Percentiles rank a stretch among this genome's conserved stretches.
Conservation (phyloP, 2,888 invertebrate species). For the Epinotia brunnichana region DNA sequence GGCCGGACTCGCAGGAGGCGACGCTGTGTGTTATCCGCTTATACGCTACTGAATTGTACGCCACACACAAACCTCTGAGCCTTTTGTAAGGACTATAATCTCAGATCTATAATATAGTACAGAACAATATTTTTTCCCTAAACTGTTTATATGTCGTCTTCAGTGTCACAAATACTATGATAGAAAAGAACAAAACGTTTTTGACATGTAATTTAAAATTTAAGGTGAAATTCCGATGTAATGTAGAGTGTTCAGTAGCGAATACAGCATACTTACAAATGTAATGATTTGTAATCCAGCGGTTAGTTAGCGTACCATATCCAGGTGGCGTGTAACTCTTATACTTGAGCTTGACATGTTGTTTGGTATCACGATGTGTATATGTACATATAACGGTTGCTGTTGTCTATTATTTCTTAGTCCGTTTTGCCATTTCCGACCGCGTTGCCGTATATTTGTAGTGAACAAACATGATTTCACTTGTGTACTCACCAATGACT, state of each 20-base stretch:
- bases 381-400: background rate
- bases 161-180: too few relatives aligned
- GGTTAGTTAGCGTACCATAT: background rate
- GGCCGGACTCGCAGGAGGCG: background rate
- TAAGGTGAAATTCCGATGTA: too few relatives aligned
- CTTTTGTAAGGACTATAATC: background rate
- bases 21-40: background rate
- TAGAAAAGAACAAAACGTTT: too few relatives aligned
- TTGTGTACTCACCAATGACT: slow-evolving; percentile 10
- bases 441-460: background rate
- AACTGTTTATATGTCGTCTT: too few relatives aligned
- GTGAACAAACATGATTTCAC: slow-evolving; percentile 17
- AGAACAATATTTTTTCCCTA: too few relatives aligned
- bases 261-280: background rate
- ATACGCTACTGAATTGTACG: background rate
- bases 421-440: slow-evolving; percentile 1
- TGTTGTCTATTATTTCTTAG: background rate
- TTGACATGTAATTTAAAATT: too few relatives aligned
- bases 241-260: too few relatives aligned
- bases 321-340: background rate
- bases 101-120: too few relatives aligned
- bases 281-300: background rate
- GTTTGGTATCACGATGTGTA: background rate
- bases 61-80: background rate
- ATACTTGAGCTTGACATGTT: too few relatives aligned